Evolutionary conservation across 2,888 invertebrate genomes (phyloP).

Genomic region (Epistrophe grossulariae): DNA sequence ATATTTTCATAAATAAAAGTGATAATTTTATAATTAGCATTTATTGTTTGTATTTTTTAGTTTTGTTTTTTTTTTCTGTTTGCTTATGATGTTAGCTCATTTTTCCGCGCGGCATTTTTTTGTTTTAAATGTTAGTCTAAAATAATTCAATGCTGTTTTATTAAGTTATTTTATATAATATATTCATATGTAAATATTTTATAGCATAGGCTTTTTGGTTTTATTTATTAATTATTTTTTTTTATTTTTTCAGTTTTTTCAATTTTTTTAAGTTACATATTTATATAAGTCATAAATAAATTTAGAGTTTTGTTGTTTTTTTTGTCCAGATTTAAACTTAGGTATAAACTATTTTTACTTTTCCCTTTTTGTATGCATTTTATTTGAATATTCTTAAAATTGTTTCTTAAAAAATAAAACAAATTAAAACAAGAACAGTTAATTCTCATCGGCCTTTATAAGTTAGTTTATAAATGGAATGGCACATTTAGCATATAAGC

Average conservation of each 20-base stretch:
- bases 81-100: conserved; percentile 70
- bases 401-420: conserved; percentile 20
- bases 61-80: conserved; percentile 41
- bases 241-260: conserved; percentile 13
- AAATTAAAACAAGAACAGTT: not conserved
- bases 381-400: not conserved
- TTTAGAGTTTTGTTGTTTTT: conserved; percentile 27
- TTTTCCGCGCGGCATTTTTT: conserved; percentile 65
- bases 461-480: conserved; percentile 54
- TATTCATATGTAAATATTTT: conserved; percentile 74
- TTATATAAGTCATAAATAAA: conserved; percentile 35
- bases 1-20: conserved; percentile 74
- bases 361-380: conserved; percentile 38
- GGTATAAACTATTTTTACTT: conserved; percentile 26
- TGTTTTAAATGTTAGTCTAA: conserved; percentile 56
- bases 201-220: conserved; percentile 75
- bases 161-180: conserved; percentile 56
- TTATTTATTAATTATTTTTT: conserved; percentile 39
- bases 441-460: not conserved
- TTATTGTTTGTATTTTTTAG: conserved; percentile 41
- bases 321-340: conserved; percentile 18
- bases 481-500: conserved; percentile 70
- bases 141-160: conserved; percentile 62
- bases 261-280: conserved; percentile 44
- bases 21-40: conserved; percentile 71